Percentiles rank a stretch among this genome's conserved stretches.
These are phyloP conservation scores for Coenonympha arcania DNA, from an alignment of 2,888 invertebrate genomes.

Conservation along the genomic window DNA sequence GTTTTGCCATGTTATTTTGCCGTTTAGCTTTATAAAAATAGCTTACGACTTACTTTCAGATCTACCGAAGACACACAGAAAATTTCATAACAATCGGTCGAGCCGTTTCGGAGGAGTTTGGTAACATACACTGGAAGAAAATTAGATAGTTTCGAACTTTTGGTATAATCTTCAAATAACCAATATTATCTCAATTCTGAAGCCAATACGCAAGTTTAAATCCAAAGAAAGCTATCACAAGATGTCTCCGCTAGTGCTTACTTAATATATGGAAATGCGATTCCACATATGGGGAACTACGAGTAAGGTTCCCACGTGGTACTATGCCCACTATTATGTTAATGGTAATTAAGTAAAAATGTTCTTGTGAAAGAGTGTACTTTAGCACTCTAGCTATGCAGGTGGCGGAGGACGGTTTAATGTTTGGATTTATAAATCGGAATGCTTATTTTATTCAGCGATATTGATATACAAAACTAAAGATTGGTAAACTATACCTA, in stretches of 20 bases:
- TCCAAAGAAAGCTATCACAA: constrained; percentile 33
- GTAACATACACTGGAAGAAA: too few relatives aligned
- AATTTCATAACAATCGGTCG: too few relatives aligned
- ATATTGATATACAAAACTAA: background rate
- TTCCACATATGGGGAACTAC: constrained; percentile 20
- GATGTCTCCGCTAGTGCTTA: constrained; percentile 17
- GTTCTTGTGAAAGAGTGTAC: constrained; percentile 29
- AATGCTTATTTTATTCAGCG: background rate
- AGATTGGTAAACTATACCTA: too few relatives aligned
- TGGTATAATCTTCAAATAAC: background rate
- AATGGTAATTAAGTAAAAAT: constrained; percentile 46
- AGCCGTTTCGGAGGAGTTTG: too few relatives aligned
- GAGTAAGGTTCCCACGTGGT: constrained; percentile 42
- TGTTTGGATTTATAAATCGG: constrained; percentile 1
- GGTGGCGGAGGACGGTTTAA: background rate
- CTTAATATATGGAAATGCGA: constrained; percentile 44
- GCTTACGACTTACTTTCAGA: too few relatives aligned
- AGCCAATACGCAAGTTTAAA: constrained; percentile 8
- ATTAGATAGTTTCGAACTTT: too few relatives aligned
- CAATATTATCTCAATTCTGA: background rate
- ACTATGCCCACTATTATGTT: constrained; percentile 41
- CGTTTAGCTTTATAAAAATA: too few relatives aligned
- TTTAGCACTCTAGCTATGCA: background rate
- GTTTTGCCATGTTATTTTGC: too few relatives aligned
- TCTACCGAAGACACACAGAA: too few relatives aligned